Base-by-base conservation (phyloP, 2,888 invertebrate genomes). In the Marronus borbonicus region DNA sequence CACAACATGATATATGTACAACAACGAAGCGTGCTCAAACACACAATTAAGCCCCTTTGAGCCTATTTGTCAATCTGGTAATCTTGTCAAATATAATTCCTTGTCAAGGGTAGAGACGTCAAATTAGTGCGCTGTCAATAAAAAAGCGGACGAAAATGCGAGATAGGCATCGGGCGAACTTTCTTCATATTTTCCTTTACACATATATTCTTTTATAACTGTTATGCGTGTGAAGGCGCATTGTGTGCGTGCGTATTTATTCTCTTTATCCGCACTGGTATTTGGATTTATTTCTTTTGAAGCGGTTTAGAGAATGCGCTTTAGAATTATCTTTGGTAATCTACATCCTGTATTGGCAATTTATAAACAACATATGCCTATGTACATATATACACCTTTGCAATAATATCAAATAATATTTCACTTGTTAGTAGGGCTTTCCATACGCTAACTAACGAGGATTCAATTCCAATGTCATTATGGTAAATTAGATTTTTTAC, bases 41-140 rank as follows among this genome's bases (percentile, higher is more conserved):
- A 86, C 84, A 84, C 85, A 86, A 86, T 86, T 87, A 87, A 86
- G 85, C 83, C 84, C 84, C 84, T 85, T 85, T 85, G 85, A 87
- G 87, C 87, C 87, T 86, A 86, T 87, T 87, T 87, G 87, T 87
- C 88, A 87, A 87, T 88, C 87, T 85, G 83, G 86, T 88, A 87
- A 88, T 87, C 87, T 86, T 86, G 87, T 88, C 88, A 87, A 86
- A 86, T 84, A 84, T 87, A 87, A 88, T 87, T 87, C 87, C 86
- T 84, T 85, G 86, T 86, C 87, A 85, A 83, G 83, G 83, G 81
- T 83, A 84, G 82, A 84, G 84, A 86, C 85, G 86, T 87, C 87
- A 86, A 87, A 87, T 87, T 87, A 87, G 85, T 85, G 84, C 82
- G 85, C 86, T 87, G 87, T 87, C 86, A 86, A 86, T 87, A 85